phyloP scores from a whole-genome alignment of 2,888 invertebrate species.

The Penaeus monodon region DNA sequence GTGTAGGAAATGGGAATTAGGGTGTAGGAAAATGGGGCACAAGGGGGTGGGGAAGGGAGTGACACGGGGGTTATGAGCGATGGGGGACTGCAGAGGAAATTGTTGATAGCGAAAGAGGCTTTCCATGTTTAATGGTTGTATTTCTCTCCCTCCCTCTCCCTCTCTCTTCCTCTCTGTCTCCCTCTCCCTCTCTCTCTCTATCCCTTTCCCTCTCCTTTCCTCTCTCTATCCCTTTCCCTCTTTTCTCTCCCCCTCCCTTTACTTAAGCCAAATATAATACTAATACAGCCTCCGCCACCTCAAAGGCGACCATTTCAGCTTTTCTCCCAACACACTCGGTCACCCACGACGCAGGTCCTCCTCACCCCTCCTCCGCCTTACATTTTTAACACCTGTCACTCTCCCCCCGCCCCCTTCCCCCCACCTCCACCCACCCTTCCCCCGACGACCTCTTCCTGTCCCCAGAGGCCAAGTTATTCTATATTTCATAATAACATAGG shows the following conservation, averaged over 20 bases:
- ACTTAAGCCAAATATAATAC: no score
- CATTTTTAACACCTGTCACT: not conserved
- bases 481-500: not conserved
- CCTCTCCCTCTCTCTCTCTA: not conserved
- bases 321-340: not conserved
- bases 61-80: no score
- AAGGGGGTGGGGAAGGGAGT: no score
- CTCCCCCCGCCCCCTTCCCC: no score
- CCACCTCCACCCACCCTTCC: not conserved
- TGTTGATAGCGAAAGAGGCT: no score
- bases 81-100: no score
- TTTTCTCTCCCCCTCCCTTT: not conserved
- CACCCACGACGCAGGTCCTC: not conserved
- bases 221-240: accelerated
- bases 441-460: not conserved
- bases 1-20: no score
- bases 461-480: not conserved
- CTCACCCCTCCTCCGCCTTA: not conserved
- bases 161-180: not conserved
- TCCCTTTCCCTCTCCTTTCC: not conserved
- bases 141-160: no score
- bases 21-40: no score
- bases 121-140: not conserved
- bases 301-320: not conserved
- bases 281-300: not conserved